phyloP scores from a whole-genome alignment of 1,140 invertebrate genomes.

The Drosophila albomicans region DNA sequence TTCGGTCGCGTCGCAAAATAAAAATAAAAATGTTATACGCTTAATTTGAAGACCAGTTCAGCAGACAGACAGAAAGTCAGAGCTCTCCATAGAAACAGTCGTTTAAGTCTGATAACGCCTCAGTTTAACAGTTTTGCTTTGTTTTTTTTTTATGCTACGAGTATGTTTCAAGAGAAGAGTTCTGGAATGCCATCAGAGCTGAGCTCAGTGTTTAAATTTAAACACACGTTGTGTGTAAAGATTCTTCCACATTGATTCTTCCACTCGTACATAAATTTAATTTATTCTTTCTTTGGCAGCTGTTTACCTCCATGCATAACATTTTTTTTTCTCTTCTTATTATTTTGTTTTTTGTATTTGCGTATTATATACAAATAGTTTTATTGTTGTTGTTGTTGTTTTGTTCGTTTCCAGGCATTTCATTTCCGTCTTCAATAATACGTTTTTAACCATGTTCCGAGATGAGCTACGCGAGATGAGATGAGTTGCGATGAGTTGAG shows the following conservation, averaged over 20 bases:
- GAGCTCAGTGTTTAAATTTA: conserved; percentile 81
- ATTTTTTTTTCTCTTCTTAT: conserved; percentile 39
- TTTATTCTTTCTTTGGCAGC: conserved; percentile 76
- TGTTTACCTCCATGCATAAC: conserved; percentile 70
- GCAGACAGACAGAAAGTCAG: conserved; percentile 22
- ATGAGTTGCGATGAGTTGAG: neutral
- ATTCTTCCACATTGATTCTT: conserved; percentile 52
- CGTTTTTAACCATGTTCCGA: conserved; percentile 77
- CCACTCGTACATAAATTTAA: conserved; percentile 67
- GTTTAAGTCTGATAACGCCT: conserved; percentile 62
- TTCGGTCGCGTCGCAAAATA: conserved; percentile 55
- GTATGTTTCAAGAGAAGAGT: neutral
- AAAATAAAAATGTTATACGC: conserved; percentile 25
- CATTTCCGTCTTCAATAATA: conserved; percentile 83
- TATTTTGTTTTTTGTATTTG: conserved; percentile 54
- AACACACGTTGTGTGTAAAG: conserved; percentile 53
- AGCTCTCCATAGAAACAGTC: conserved; percentile 6
- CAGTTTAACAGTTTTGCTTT: neutral
- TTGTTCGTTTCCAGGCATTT: conserved; percentile 64
- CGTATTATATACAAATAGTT: conserved; percentile 70
- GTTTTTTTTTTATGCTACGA: too few species aligned
- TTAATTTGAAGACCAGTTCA: conserved; percentile 64
- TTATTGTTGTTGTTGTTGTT: conserved; percentile 20
- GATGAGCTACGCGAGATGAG: conserved; percentile 11
- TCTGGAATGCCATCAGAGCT: conserved; percentile 50